phyloP scores from a whole-genome alignment of 2,888 invertebrate genomes.

The Tineola bisselliella region DNA sequence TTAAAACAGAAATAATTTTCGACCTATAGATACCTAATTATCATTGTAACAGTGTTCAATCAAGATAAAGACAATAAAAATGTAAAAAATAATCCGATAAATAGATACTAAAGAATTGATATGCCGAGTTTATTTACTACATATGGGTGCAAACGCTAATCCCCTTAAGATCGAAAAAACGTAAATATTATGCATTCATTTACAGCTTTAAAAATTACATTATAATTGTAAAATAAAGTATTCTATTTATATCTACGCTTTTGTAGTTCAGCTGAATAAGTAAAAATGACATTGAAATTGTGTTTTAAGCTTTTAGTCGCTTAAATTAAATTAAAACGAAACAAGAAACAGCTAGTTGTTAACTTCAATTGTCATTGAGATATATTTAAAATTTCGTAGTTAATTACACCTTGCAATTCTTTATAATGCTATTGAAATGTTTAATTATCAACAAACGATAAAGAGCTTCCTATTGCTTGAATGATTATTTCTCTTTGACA shows the following conservation, averaged over 20 bases:
- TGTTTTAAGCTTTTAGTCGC: no score
- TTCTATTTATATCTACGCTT: no score
- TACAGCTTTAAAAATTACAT: not conserved
- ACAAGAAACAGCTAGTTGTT: no score
- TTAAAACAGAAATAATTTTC: slow-evolving; percentile 10
- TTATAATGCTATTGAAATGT: not conserved
- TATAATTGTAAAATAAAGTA: no score
- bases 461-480: not conserved
- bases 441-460: not conserved
- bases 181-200: not conserved
- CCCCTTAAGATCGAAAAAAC: not conserved
- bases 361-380: no score
- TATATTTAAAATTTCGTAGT: no score
- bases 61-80: slow-evolving; percentile 49
- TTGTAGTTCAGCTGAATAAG: no score
- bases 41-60: slow-evolving; percentile 23
- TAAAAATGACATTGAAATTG: no score
- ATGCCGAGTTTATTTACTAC: slow-evolving; percentile 7
- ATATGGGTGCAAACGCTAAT: not conserved
- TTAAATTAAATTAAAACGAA: no score
- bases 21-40: slow-evolving; percentile 4
- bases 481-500: not conserved
- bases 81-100: slow-evolving; percentile 34
- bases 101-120: slow-evolving; percentile 2
- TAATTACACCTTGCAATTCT: not conserved